Conservation (phyloP, 2,797 vertebrate genomes). For the Pristis pectinata region DNA sequence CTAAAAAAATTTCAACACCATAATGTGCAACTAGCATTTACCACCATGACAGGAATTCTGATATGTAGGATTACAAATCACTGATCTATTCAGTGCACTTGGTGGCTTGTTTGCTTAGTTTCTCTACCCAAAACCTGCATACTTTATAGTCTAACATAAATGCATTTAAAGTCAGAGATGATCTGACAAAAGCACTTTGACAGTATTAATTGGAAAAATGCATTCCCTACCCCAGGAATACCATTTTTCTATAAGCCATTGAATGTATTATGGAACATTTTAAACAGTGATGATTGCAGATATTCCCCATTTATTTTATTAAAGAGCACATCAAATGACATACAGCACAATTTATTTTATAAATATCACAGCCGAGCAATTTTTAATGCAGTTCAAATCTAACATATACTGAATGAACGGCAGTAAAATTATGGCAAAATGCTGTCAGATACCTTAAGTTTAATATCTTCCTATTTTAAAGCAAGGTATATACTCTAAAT, state of each 20-base stretch:
- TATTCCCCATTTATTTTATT: neutral
- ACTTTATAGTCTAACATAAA: neutral
- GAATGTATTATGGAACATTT: neutral
- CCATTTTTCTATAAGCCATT: neutral
- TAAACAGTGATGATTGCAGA: neutral
- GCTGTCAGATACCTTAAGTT: neutral
- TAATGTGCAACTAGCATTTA: neutral
- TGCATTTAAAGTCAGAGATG: neutral
- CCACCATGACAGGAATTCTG: no score
- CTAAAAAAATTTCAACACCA: neutral
- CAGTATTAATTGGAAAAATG: neutral
- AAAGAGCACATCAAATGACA: constrained; percentile 14
- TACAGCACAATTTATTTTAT: neutral
- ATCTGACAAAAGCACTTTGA: neutral
- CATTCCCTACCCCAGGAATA: neutral
- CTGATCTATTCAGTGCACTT: neutral
- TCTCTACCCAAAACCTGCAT: neutral
- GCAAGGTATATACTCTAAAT: neutral
- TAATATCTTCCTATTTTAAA: neutral
- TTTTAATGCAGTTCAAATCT: constrained; percentile 6
- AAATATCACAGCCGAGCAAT: neutral
- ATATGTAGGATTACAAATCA: neutral
- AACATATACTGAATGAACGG: constrained; percentile 1
- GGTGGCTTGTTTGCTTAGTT: neutral
- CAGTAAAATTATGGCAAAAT: neutral